These are phyloP conservation scores for Thalpophila matura DNA, from an alignment of 2,888 invertebrate genomes.

Conservation along the genomic window DNA sequence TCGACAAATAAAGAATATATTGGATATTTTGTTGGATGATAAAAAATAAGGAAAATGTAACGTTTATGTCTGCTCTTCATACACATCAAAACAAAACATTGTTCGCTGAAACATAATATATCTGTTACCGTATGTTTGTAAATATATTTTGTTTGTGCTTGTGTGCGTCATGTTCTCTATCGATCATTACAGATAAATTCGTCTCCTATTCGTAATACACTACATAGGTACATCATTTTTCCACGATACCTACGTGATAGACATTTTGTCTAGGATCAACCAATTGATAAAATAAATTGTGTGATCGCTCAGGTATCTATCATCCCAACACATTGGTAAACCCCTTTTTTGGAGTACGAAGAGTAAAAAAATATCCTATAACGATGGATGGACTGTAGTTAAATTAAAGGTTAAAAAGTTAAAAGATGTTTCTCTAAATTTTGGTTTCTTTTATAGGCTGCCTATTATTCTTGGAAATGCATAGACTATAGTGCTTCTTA, in stretches of 20 bases:
- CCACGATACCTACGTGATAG: not conserved
- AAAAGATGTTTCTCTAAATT: too few species aligned
- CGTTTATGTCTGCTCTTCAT: slow-evolving; percentile 46
- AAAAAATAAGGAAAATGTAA: slow-evolving; percentile 61
- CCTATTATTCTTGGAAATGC: too few species aligned
- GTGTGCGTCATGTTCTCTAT: slow-evolving; percentile 29
- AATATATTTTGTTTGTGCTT: slow-evolving; percentile 1
- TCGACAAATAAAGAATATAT: slow-evolving; percentile 59
- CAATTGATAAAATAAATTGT: not conserved
- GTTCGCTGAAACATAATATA: slow-evolving; percentile 53
- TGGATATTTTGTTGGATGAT: slow-evolving; percentile 55
- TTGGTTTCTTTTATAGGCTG: too few species aligned
- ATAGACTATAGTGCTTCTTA: too few species aligned
- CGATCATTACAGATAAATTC: slow-evolving; percentile 31
- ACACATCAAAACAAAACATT: slow-evolving; percentile 59
- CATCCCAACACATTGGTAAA: not conserved
- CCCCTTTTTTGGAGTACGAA: too few species aligned
- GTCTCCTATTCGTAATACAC: not conserved
- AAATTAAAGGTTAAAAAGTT: too few species aligned
- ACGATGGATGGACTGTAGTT: too few species aligned
- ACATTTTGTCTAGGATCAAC: not conserved
- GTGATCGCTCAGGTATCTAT: slow-evolving; percentile 18
- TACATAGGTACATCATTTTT: slow-evolving; percentile 1
- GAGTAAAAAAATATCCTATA: too few species aligned
- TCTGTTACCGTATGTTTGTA: slow-evolving; percentile 43